Percentiles rank a stretch among this genome's conserved stretches.
Evolutionary conservation across 2,113 vertebrate species (phyloP).

Genomic region (Orthochromis malagaraziensis): DNA sequence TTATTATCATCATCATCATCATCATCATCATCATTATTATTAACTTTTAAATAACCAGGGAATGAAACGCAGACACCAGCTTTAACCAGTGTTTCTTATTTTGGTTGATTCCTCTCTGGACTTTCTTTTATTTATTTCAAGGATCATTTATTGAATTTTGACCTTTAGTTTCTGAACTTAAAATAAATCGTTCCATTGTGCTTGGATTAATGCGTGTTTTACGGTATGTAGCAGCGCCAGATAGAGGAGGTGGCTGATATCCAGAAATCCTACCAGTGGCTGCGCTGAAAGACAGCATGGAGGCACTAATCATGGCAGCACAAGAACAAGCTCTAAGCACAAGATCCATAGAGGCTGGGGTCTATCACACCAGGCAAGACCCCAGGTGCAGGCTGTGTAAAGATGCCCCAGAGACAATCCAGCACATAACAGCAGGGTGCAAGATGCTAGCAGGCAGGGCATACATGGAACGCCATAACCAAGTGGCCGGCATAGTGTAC

Average conservation of each 20-base stretch:
- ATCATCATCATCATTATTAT: fast-evolving
- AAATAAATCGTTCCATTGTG: neutral
- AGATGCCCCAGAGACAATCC: neutral
- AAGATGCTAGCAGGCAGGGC: fast-evolving
- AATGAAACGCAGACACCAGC: neutral
- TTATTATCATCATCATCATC: too few relatives aligned
- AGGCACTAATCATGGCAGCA: neutral
- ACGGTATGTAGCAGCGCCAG: fast-evolving
- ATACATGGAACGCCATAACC: neutral
- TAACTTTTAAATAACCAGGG: neutral
- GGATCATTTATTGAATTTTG: neutral
- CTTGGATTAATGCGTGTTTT: fast-evolving
- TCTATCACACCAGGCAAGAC: neutral
- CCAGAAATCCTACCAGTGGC: too few relatives aligned
- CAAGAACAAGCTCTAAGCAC: fast-evolving
- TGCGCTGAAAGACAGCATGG: too few relatives aligned
- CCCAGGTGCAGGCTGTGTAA: neutral
- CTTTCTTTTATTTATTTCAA: neutral
- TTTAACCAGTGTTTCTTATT: neutral
- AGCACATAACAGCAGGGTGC: neutral
- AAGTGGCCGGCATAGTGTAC: neutral
- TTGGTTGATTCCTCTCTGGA: neutral
- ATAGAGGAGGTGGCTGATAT: neutral
- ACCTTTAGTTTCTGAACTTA: neutral
- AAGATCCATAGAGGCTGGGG: neutral